Percentiles rank a stretch among this genome's conserved stretches.
These are phyloP conservation scores for Chlorops oryzae DNA, from an alignment of 1,140 invertebrate species.

Conservation along the genomic window DNA sequence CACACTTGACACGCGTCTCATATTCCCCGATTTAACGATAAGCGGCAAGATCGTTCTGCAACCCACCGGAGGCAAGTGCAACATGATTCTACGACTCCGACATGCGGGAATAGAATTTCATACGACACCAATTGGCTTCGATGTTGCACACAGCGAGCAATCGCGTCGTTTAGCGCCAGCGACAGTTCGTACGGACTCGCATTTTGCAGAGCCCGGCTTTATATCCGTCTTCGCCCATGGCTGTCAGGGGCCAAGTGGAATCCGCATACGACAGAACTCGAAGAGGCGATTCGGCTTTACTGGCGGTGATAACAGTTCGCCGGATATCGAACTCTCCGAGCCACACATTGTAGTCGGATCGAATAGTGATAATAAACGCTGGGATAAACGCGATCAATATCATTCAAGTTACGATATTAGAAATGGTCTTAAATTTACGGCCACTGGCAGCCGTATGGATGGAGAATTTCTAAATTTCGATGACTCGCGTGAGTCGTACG, in stretches of 20 bases:
- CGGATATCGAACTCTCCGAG: conserved; percentile 30
- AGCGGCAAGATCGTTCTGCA: conserved; percentile 65
- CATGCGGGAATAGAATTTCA: conserved; percentile 70
- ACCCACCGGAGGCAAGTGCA: conserved; percentile 55
- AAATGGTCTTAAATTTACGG: too few relatives aligned
- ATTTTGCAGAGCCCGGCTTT: conserved; percentile 74
- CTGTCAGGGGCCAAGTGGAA: conserved; percentile 53
- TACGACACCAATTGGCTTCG: conserved; percentile 44
- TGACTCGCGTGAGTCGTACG: conserved; percentile 28
- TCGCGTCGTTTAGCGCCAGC: conserved; percentile 55
- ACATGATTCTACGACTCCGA: conserved; percentile 69
- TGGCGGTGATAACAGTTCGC: conserved; percentile 1
- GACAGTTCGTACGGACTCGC: conserved; percentile 71
- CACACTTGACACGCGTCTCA: conserved; percentile 66
- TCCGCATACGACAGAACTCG: conserved; percentile 37
- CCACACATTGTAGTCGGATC: conserved; percentile 32
- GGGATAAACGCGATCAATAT: conserved; percentile 23
- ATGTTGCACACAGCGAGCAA: conserved; percentile 23
- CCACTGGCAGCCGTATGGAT: too few relatives aligned
- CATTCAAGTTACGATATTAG: conserved; percentile 31
- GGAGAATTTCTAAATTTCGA: too few relatives aligned
- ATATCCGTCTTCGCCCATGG: conserved; percentile 78
- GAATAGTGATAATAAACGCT: conserved; percentile 11
- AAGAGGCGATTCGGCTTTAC: conserved; percentile 36
- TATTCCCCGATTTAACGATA: conserved; percentile 71